phyloP scores from a whole-genome alignment of 2,113 vertebrate genomes.

The Chamaetylas fuelleborni region DNA sequence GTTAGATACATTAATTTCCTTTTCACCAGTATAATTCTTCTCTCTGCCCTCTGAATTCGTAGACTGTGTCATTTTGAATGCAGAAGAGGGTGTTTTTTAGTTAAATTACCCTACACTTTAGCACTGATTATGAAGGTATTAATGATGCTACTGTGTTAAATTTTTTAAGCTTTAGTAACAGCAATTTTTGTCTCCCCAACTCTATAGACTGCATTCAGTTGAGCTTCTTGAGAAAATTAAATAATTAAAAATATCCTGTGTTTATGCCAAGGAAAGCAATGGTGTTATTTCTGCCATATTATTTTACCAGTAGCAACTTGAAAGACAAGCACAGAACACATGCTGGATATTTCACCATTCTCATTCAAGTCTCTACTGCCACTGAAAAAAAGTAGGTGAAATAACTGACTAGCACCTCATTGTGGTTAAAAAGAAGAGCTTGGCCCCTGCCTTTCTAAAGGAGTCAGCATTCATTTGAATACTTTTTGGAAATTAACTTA shows the following conservation, averaged over 20 bases:
- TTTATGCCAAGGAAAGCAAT: neutral
- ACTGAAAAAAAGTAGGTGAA: neutral
- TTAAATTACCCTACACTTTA: neutral
- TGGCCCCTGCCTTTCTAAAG: neutral
- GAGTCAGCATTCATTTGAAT: neutral
- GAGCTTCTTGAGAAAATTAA: neutral
- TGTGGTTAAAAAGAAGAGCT: neutral
- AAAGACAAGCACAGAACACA: neutral
- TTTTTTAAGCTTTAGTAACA: neutral
- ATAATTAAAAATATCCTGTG: neutral
- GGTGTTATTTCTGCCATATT: neutral
- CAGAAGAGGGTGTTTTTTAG: neutral
- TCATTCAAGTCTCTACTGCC: neutral
- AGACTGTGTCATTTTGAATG: neutral
- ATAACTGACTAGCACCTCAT: slow-evolving; percentile 13
- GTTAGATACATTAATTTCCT: neutral
- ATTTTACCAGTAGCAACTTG: neutral
- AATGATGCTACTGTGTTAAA: neutral
- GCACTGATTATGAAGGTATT: neutral
- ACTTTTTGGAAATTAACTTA: neutral
- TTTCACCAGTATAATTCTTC: neutral
- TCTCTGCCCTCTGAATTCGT: neutral
- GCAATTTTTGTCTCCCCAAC: neutral
- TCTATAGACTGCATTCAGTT: neutral
- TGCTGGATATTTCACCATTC: neutral